phyloP scores from a whole-genome alignment of 2,888 invertebrate species.

The Hofmannophila pseudospretella region DNA sequence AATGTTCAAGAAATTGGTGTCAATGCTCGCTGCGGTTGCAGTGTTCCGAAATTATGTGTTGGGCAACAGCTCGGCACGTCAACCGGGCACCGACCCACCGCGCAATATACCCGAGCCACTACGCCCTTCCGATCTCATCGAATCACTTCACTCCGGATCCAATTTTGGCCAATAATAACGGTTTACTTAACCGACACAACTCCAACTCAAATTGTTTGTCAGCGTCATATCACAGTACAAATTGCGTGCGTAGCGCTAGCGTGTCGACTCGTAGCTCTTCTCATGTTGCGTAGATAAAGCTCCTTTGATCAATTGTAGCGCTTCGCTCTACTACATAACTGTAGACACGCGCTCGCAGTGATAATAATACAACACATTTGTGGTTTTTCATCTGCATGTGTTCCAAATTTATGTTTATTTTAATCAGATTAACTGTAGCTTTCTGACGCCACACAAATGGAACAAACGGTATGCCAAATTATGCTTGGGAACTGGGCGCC shows the following conservation, averaged over 20 bases:
- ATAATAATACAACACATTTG: slow-evolving; percentile 35
- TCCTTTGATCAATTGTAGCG: slow-evolving; percentile 12
- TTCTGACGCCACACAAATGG: slow-evolving; percentile 48
- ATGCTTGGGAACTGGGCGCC: slow-evolving; percentile 66
- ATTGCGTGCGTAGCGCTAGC: slow-evolving; percentile 42
- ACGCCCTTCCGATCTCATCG: slow-evolving; percentile 57
- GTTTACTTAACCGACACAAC: background rate
- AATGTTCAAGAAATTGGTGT: slow-evolving; percentile 68
- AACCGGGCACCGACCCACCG: slow-evolving; percentile 45
- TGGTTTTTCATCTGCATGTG: slow-evolving; percentile 38
- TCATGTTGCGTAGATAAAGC: slow-evolving; percentile 14
- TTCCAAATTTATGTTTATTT: slow-evolving; percentile 47
- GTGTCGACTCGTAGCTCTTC: slow-evolving; percentile 39
- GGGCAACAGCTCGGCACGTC: slow-evolving; percentile 45
- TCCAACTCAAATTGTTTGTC: background rate
- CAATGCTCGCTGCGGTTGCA: slow-evolving; percentile 76
- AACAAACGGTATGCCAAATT: slow-evolving; percentile 72
- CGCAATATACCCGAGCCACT: slow-evolving; percentile 26
- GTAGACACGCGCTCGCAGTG: slow-evolving; percentile 17
- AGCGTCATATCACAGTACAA: background rate
- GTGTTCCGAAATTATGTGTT: slow-evolving; percentile 72
- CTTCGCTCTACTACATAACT: slow-evolving; percentile 22
- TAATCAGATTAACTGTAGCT: slow-evolving; percentile 57
- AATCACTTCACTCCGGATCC: slow-evolving; percentile 35
- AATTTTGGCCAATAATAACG: slow-evolving; percentile 3